Evolutionary conservation across 2,113 vertebrate species (phyloP).

Genomic region (Chitala chitala): DNA sequence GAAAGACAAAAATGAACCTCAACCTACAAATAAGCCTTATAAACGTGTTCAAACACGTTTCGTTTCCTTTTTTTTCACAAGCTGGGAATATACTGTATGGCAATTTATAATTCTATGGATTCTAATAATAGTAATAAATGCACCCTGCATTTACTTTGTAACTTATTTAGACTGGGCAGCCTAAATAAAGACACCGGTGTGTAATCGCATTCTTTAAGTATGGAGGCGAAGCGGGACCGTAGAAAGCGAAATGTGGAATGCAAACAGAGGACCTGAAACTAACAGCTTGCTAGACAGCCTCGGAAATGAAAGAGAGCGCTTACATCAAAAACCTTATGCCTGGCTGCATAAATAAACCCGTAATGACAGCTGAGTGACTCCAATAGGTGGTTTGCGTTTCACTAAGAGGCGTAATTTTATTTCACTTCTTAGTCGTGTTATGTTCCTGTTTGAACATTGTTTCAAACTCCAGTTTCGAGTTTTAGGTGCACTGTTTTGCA

Average conservation of each 20-base stretch:
- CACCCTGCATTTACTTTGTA: neutral
- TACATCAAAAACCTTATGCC: neutral
- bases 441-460: too few species aligned
- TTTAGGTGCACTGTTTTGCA: too few species aligned
- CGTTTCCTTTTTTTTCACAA: too few species aligned
- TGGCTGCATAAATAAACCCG: neutral
- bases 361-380: neutral
- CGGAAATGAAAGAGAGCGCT: neutral
- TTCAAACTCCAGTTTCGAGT: too few species aligned
- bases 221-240: neutral
- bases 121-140: neutral
- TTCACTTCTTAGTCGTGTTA: too few species aligned
- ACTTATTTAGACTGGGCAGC: neutral
- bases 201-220: neutral
- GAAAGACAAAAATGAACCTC: too few species aligned
- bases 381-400: neutral
- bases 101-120: too few species aligned
- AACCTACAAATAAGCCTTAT: too few species aligned
- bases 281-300: neutral
- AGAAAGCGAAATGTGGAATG: slow-evolving; percentile 2
- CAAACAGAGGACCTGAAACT: neutral
- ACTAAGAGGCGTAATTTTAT: neutral
- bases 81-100: too few species aligned
- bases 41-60: too few species aligned
- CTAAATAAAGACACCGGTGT: neutral